Conservation (phyloP, 2,888 invertebrate species). For the Drosophila ustulata region DNA sequence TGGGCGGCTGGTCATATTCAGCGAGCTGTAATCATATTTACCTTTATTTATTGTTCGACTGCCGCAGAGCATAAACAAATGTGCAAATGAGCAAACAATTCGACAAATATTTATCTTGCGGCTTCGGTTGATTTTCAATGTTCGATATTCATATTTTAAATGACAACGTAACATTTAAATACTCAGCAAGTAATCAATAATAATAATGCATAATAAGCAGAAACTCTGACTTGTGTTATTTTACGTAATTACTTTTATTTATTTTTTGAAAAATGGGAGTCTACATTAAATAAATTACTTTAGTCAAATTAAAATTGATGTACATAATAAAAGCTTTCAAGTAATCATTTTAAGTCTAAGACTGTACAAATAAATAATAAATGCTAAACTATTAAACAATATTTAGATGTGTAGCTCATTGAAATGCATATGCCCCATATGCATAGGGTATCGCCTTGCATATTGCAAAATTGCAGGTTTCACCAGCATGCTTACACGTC, state of each 20-base stretch:
- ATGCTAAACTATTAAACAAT: not conserved
- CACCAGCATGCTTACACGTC: constrained; percentile 50
- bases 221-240: not conserved
- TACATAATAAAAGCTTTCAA: too few relatives aligned
- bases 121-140: constrained; percentile 3
- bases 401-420: too few relatives aligned
- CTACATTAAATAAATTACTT: too few relatives aligned
- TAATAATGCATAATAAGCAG: constrained; percentile 2
- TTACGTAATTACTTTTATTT: too few relatives aligned
- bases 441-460: constrained; percentile 42
- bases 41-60: constrained; percentile 3
- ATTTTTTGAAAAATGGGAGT: too few relatives aligned
- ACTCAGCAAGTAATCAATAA: not conserved
- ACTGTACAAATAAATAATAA: too few relatives aligned
- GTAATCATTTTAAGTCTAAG: too few relatives aligned
- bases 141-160: constrained; percentile 9
- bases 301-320: too few relatives aligned
- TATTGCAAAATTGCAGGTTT: constrained; percentile 53
- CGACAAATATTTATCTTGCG: constrained; percentile 30
- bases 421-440: not conserved
- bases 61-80: constrained; percentile 7
- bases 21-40: constrained; percentile 3
- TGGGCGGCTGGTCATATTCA: not conserved
- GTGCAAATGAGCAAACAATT: constrained; percentile 23
- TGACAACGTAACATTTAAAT: constrained; percentile 15